Base-by-base conservation (phyloP, 2,888 invertebrate genomes). In the Melanchra persicariae region DNA sequence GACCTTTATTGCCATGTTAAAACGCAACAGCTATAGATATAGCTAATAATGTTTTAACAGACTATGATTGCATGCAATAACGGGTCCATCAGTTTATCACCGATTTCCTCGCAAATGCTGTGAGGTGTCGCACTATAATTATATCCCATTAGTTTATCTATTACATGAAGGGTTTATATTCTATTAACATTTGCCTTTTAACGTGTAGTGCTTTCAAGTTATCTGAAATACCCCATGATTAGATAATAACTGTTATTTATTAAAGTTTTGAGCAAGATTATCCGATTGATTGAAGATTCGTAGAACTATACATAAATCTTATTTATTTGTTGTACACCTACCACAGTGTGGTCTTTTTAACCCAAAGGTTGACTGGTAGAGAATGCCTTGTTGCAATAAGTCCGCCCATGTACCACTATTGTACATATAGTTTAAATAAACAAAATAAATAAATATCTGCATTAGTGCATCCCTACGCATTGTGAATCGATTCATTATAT, bases 91-190 rank as follows among this genome's bases (percentile, higher is more conserved):
- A 19, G 17, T 49, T 49, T 64, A 8, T 22, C n/a, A 66, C 64
- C 5, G n/a, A n/a, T 49, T 19, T 37, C 22, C 1, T 62, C 10
- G 24, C n/a, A 30, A 61, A 37, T n/a, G 24, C n/a, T 49, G 12
- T 17, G 49, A 30, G 40, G 22, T 51, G n/a, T 47, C 45, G 7
- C 24, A 26, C 49, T 64, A 5, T 51, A 51, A 51, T 51, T 67
- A 64, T 64, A 2, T 19, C 22, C 40, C 37, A 30, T 49, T 12
- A 24, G 15, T 49, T 37, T 63, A 63, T 63, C 10, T 49, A 17
- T 49, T 26, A 40, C n/a, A 10, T 51, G 22, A 0, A 49, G 15
- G 65, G 65, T 30, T 64, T 49, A 49, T 64, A 17, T 65, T 67
- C 19, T 51, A 65, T 49, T 51, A 65, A 49, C 24, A 37, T 49